phyloP scores from a whole-genome alignment of 2,797 vertebrate species.

The Malacoctenus gilli region DNA sequence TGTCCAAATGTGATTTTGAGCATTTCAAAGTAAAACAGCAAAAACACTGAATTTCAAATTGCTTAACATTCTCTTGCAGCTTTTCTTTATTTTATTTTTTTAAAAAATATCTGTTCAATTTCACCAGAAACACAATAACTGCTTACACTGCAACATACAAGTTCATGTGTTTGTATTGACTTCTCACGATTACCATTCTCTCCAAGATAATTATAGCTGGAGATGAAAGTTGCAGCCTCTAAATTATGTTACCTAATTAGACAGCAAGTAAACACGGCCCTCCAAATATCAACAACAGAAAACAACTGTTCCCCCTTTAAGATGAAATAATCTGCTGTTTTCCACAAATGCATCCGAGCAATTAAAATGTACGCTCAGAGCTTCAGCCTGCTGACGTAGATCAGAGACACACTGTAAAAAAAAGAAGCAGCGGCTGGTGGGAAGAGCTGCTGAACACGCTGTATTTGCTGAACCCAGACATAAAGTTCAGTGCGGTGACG shows the following conservation, averaged over 20 bases:
- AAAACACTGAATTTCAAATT: too few species aligned
- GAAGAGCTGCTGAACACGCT: conserved; percentile 6
- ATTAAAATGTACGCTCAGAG: not conserved
- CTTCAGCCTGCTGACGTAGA: not conserved
- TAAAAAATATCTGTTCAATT: too few species aligned
- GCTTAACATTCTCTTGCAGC: conserved; percentile 13
- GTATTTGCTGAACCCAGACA: conserved; percentile 7
- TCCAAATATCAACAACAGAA: not conserved
- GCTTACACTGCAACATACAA: not conserved
- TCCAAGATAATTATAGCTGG: not conserved
- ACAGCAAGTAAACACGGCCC: not conserved
- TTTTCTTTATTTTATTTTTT: conserved; percentile 8
- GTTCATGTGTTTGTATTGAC: not conserved
- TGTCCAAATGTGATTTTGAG: too few species aligned
- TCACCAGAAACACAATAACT: too few species aligned
- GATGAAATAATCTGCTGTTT: too few species aligned
- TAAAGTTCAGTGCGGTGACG: conserved; percentile 9
- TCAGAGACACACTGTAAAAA: not conserved
- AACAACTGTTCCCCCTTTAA: not conserved
- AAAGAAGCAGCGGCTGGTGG: not conserved
- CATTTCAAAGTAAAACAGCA: too few species aligned
- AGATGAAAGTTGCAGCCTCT: not conserved
- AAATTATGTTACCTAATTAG: not conserved
- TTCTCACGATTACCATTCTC: not conserved
- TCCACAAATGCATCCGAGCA: not conserved